A percentile compares a stretch with the other conserved stretches of the same genome.
These are phyloP conservation scores for Tachysurus fulvidraco DNA, from an alignment of 2,113 vertebrate genomes.

Conservation along the genomic window DNA sequence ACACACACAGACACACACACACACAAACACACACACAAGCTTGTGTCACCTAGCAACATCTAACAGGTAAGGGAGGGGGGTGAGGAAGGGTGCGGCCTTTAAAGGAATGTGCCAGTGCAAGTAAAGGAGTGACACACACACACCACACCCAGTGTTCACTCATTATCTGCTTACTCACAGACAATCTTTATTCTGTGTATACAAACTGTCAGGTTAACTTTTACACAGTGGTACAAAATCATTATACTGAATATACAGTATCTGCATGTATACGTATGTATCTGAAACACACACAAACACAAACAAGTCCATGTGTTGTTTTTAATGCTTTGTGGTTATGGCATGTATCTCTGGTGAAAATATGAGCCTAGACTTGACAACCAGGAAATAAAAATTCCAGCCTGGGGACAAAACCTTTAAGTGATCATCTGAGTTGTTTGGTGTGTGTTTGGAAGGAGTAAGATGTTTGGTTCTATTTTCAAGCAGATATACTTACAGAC, in stretches of 20 bases:
- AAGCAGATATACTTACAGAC: background rate
- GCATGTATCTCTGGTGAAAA: background rate
- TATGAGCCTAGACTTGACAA: slow-evolving; percentile 16
- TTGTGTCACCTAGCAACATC: slow-evolving; percentile 2
- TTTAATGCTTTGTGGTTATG: background rate
- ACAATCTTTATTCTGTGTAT: slow-evolving; percentile 40
- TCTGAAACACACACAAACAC: background rate
- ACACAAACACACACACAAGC: background rate
- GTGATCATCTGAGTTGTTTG: background rate
- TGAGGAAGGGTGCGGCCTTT: slow-evolving; percentile 49
- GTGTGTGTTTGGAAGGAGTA: background rate
- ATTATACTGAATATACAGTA: slow-evolving; percentile 18
- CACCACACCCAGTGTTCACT: slow-evolving; percentile 39
- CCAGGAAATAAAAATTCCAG: slow-evolving; percentile 16
- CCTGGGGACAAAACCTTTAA: slow-evolving; percentile 15
- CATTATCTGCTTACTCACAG: slow-evolving; percentile 43
- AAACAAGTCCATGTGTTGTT: background rate
- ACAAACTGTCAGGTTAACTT: slow-evolving; percentile 11
- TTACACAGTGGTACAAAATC: slow-evolving; percentile 12
- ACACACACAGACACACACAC: background rate
- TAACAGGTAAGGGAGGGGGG: slow-evolving; percentile 45
- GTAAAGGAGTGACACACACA: slow-evolving; percentile 37
- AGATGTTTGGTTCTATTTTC: background rate
- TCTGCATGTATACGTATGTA: background rate
- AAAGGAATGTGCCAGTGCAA: slow-evolving; percentile 48